Evolutionary conservation across 2,113 vertebrate genomes (phyloP).

Genomic region (Bungarus multicinctus): DNA sequence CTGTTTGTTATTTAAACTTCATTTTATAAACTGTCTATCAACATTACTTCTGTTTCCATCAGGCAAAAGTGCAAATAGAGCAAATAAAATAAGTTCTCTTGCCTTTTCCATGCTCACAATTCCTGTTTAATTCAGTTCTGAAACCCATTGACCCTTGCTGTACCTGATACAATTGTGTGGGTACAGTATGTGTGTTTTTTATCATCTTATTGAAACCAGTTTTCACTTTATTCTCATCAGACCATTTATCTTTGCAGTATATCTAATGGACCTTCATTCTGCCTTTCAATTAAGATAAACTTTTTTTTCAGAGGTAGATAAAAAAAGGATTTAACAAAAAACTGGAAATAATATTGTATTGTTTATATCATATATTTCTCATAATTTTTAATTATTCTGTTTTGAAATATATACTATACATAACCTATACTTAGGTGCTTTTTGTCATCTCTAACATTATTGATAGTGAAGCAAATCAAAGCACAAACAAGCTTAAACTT

Average conservation of each 20-base stretch:
- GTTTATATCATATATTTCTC: neutral
- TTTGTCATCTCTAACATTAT: neutral
- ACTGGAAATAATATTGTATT: rapidly evolving
- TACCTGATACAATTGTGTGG: neutral
- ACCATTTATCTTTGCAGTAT: neutral
- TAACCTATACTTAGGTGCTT: neutral
- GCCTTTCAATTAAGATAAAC: neutral
- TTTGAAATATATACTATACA: neutral
- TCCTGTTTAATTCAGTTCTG: rapidly evolving
- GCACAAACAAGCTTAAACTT: neutral
- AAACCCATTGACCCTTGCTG: neutral
- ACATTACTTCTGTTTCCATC: neutral
- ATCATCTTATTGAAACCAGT: neutral
- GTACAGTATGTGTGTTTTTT: neutral
- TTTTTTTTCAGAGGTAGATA: neutral
- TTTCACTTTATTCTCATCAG: neutral
- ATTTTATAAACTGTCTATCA: slow-evolving; percentile 34
- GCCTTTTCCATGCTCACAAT: slow-evolving; percentile 10
- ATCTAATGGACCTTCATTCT: neutral
- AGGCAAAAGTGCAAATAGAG: neutral
- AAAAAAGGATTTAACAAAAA: neutral
- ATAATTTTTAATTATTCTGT: neutral
- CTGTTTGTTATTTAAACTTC: slow-evolving; percentile 43
- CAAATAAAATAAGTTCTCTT: neutral
- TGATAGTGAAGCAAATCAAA: neutral